These are phyloP conservation scores for Bradypus variegatus DNA, from an alignment of 2,797 vertebrate species.

Conservation along the genomic window DNA sequence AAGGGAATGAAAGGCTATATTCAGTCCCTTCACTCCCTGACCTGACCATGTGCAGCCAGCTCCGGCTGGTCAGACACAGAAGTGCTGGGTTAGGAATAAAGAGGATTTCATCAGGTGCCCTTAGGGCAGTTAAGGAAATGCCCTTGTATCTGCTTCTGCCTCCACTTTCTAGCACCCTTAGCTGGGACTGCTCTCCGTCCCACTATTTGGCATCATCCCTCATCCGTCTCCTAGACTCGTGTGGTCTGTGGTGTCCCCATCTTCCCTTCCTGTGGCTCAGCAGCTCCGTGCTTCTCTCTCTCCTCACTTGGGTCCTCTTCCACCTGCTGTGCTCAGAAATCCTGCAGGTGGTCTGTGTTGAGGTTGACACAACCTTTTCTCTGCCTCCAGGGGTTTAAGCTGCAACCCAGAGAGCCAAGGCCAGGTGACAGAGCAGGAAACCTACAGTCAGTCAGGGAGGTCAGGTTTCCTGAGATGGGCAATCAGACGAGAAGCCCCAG, in stretches of 20 bases:
- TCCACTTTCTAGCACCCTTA: no score
- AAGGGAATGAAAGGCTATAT: neutral
- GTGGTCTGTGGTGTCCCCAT: no score
- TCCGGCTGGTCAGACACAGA: neutral
- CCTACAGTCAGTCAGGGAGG: neutral
- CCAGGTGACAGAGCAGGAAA: no score
- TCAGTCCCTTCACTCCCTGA: neutral
- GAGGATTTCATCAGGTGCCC: neutral
- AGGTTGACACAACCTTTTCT: no score
- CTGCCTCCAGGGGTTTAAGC: neutral
- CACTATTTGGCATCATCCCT: neutral
- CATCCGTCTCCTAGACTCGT: no score
- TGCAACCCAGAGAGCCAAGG: neutral
- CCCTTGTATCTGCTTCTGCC: neutral
- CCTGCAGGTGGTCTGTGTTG: neutral
- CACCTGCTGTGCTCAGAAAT: neutral
- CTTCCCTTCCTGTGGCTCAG: neutral
- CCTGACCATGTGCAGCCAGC: neutral
- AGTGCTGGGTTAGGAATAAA: neutral
- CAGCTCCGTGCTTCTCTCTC: no score
- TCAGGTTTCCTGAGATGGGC: neutral
- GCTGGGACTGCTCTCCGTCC: no score
- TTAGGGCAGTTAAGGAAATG: neutral
- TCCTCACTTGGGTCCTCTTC: no score
- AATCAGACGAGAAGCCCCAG: neutral